Conservation (phyloP, 2,797 vertebrate species). For the Cottoperca gobio region DNA sequence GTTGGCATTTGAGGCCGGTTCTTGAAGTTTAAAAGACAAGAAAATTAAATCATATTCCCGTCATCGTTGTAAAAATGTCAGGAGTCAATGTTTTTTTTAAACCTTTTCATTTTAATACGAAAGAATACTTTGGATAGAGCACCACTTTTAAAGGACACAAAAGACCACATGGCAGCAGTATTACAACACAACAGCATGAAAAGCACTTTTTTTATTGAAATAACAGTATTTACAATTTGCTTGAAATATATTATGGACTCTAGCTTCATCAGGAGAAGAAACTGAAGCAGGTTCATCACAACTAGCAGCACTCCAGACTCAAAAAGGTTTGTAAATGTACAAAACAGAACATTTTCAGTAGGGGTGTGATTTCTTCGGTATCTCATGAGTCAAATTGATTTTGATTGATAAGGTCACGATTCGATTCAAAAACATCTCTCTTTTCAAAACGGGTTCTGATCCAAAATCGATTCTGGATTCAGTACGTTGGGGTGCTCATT, state of each 20-base stretch:
- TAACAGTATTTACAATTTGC: conserved; percentile 7
- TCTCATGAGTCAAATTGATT: no score
- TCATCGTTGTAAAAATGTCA: conserved; percentile 5
- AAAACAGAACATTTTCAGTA: background rate
- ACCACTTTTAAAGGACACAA: conserved; percentile 15
- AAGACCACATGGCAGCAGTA: background rate
- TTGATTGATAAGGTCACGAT: no score
- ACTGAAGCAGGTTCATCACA: background rate
- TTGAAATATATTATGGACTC: conserved; percentile 4
- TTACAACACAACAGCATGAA: background rate
- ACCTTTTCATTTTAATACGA: conserved; percentile 5
- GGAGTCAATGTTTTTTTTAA: background rate
- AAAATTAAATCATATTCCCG: conserved; percentile 29
- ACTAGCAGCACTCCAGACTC: background rate
- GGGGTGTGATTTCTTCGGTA: no score
- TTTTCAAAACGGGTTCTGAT: no score
- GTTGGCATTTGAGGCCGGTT: conserved; percentile 35
- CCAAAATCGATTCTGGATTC: no score
- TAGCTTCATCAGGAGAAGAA: conserved; percentile 2
- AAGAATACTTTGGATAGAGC: background rate
- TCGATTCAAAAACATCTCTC: no score
- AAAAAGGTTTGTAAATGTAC: background rate
- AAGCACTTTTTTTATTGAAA: conserved; percentile 4
- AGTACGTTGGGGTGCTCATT: no score
- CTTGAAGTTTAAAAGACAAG: conserved; percentile 27